Evolutionary conservation across 1,140 invertebrate species (phyloP), one percentile per base, ranked within the genome.

Genomic region (Drosophila teissieri): DNA sequence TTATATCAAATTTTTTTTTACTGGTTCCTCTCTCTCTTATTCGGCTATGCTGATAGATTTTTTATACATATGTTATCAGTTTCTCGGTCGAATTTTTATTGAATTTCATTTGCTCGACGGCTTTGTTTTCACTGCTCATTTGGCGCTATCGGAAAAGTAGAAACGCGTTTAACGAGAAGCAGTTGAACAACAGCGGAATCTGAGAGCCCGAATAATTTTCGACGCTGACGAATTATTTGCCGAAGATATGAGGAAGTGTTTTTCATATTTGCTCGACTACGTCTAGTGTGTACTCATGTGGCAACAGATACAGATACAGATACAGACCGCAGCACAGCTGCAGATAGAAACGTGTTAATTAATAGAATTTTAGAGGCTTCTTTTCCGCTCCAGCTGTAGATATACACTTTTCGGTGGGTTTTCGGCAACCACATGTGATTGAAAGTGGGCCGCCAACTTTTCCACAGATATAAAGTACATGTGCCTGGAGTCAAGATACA

Each of bases 181-280:
- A 27, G 44, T 46, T 46, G 22, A 27, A 27, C 45, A 22, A 14
- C 45, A 48, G 22, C 45, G 11, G 22, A 70, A 69, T 46, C 51
- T 24, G 40, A 36, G 14, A 36, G 14, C 14, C 58, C 37, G 37
- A 69, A 56, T 46, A 54, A 53, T 54, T 70, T 68, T 69, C 34
- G 36, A 34, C 5, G 51, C 34, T 40, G 67, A 69, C 64, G 64
- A 70, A 57, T 48, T 70, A 72, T 72, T 75, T 75, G 73, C 73
- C 60, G 5, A 75, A 75, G 31, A 75, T 74, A 75, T 75, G 72
- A 75, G 52, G 72, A 75, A 75, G 72, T 75, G 15, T 49, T 74
- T 74, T 37, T 65, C 39, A 48, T 55, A 48, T 63, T 55, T 70
- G 64, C 44, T 63, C 17, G 27, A 51, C 36, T 44, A 37, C 37